These are phyloP conservation scores for Psophia crepitans DNA, from an alignment of 2,113 vertebrate genomes.

Conservation along the genomic window DNA sequence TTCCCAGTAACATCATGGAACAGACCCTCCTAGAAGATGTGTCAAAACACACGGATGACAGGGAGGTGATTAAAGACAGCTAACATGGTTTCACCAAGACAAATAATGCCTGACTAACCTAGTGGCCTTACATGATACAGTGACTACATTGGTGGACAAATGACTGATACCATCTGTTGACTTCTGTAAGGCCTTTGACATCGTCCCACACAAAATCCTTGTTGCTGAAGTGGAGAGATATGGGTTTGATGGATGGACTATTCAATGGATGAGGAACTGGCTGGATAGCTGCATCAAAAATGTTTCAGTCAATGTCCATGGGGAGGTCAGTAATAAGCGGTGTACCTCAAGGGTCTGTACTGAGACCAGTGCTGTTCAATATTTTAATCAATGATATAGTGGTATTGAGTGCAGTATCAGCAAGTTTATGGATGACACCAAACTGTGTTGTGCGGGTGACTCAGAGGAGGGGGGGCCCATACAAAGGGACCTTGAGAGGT, in stretches of 20 bases:
- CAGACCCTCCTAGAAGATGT: background rate
- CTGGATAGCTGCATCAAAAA: background rate
- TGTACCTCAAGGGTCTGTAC: background rate
- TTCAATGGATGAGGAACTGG: background rate
- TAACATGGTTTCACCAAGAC: background rate
- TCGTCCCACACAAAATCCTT: background rate
- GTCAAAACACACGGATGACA: background rate
- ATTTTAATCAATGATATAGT: background rate
- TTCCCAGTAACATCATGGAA: background rate
- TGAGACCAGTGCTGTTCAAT: background rate
- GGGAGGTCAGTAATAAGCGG: background rate
- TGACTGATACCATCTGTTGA: background rate
- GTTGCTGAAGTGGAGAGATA: background rate
- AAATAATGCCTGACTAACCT: background rate
- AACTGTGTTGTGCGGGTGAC: too few species aligned
- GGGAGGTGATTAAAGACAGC: too few species aligned
- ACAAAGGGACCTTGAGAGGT: background rate
- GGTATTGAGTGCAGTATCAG: background rate
- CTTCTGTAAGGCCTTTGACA: background rate
- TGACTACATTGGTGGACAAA: background rate
- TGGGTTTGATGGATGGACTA: background rate
- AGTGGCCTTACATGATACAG: background rate
- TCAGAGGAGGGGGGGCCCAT: too few species aligned
- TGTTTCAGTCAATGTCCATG: background rate
- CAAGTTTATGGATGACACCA: background rate